Conservation (phyloP, 2,888 invertebrate species). For the Andrena bucephala region DNA sequence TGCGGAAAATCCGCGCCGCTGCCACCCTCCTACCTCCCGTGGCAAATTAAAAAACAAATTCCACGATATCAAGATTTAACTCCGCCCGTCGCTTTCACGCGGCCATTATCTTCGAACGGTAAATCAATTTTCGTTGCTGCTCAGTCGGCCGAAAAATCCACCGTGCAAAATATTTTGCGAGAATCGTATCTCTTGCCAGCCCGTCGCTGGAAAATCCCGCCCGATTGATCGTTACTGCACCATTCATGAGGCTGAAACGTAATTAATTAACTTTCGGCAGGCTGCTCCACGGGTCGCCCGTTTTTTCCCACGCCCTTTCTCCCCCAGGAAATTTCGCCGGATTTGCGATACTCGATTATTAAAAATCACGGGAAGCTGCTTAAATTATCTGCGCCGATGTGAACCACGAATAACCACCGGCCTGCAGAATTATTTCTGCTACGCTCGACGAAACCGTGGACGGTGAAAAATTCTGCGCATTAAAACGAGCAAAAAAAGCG, state of each 20-base stretch:
- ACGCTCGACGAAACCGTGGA: neutral
- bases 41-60: slow-evolving; percentile 47
- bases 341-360: neutral
- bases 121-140: slow-evolving; percentile 46
- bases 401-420: no score
- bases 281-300: slow-evolving; percentile 38
- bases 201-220: slow-evolving; percentile 30
- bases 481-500: neutral
- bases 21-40: neutral
- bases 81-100: slow-evolving; percentile 26
- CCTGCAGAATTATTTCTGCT: neutral
- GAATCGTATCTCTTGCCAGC: slow-evolving; percentile 31
- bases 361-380: neutral
- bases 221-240: slow-evolving; percentile 59
- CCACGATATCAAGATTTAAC: slow-evolving; percentile 37
- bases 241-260: slow-evolving; percentile 60
- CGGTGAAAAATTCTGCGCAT: neutral
- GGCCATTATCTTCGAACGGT: slow-evolving; percentile 44
- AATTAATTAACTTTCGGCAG: slow-evolving; percentile 67
- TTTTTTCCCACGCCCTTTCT: neutral
- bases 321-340: neutral
- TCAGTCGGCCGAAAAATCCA: slow-evolving; percentile 16
- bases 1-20: neutral
- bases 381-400: neutral
- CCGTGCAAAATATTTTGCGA: slow-evolving; percentile 45